These are phyloP conservation scores for Sebastolobus altivelis DNA, from an alignment of 2,797 vertebrate genomes.

Conservation along the genomic window DNA sequence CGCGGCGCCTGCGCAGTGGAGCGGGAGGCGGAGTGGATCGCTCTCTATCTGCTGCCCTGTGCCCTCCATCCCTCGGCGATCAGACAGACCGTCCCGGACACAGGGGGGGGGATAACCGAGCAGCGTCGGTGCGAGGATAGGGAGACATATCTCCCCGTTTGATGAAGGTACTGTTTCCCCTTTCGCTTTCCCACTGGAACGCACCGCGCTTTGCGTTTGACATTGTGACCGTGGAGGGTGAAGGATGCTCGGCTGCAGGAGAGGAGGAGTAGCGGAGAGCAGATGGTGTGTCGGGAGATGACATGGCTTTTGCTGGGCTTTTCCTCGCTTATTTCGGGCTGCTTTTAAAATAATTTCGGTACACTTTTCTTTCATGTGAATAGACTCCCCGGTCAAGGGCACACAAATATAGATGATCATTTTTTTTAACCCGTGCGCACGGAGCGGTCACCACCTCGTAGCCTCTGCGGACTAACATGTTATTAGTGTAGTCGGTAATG, in stretches of 20 bases:
- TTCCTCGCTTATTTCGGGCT: conserved; percentile 79
- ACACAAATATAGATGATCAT: conserved; percentile 82
- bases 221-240: conserved; percentile 88
- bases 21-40: conserved; percentile 80
- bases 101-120: conserved; percentile 47
- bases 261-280: conserved; percentile 56
- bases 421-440: conserved; percentile 72
- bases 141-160: conserved; percentile 44
- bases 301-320: conserved; percentile 70
- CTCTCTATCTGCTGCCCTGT: conserved; percentile 77
- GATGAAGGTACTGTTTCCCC: conserved; percentile 72
- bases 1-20: conserved; percentile 86
- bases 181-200: conserved; percentile 19
- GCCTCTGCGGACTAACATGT: conserved; percentile 50
- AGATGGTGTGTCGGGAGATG: conserved; percentile 71
- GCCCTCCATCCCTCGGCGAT: conserved; percentile 83
- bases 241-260: conserved; percentile 91
- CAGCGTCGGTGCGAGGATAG: conserved; percentile 71
- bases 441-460: conserved; percentile 54
- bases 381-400: conserved; percentile 88
- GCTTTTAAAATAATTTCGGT: conserved; percentile 81
- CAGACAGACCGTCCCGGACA: conserved; percentile 57
- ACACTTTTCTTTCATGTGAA: conserved; percentile 81
- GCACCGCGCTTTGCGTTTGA: conserved; percentile 69
- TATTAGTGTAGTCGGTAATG: conserved; percentile 19